Evolutionary conservation across 2,797 vertebrate genomes (phyloP).

Genomic region (Momotus momota): DNA sequence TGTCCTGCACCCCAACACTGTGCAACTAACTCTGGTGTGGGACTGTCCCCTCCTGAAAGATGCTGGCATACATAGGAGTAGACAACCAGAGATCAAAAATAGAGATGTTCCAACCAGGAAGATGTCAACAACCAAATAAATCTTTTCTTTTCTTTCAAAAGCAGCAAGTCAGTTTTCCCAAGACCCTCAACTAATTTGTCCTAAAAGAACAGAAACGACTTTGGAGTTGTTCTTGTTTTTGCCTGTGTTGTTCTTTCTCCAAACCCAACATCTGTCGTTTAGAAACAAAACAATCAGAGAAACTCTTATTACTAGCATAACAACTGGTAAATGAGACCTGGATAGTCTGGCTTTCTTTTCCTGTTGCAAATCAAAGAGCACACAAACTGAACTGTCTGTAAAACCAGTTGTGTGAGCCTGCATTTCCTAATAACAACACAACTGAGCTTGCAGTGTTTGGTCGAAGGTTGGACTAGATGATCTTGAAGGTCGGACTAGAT

Average conservation of each 20-base stretch:
- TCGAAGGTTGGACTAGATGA: no score
- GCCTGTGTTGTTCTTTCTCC: background rate
- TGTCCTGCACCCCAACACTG: background rate
- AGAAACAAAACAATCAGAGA: slow-evolving; percentile 2
- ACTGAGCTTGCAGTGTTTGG: background rate
- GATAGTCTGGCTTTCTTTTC: slow-evolving; percentile 21
- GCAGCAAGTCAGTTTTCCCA: background rate
- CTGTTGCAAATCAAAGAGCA: slow-evolving; percentile 22
- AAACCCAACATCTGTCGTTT: background rate
- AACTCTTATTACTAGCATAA: background rate
- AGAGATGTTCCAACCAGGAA: background rate
- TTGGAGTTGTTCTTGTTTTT: background rate
- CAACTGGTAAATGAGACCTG: background rate
- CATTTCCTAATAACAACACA: background rate
- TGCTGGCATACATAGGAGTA: rapidly evolving
- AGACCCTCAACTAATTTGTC: background rate
- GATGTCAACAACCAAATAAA: background rate
- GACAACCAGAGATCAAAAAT: background rate
- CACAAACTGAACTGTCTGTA: background rate
- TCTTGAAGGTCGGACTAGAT: no score
- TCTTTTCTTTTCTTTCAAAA: background rate
- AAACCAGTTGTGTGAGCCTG: background rate
- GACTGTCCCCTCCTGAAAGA: background rate
- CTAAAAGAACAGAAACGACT: background rate
- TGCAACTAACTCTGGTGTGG: rapidly evolving